Percentiles rank a stretch among this genome's conserved stretches.
These are phyloP conservation scores for Chelon labrosus DNA, from an alignment of 2,797 vertebrate species.

Conservation along the genomic window DNA sequence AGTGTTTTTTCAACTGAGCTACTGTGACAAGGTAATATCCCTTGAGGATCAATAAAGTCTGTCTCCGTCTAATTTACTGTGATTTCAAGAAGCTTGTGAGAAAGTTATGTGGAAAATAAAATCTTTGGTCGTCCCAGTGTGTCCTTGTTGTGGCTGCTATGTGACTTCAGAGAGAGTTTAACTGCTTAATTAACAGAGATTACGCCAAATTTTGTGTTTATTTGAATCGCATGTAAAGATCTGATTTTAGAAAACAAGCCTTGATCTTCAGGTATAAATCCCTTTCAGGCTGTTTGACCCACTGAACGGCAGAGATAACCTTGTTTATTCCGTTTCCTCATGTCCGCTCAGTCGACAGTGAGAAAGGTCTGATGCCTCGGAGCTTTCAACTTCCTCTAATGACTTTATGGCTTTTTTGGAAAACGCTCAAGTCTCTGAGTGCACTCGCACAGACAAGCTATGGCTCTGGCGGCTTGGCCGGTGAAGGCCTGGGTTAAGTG, in stretches of 20 bases:
- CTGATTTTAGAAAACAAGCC: not conserved
- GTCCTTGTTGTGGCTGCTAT: no score
- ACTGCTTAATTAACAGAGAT: no score
- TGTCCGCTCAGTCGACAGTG: slow-evolving; percentile 20
- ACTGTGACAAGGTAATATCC: no score
- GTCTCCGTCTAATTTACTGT: no score
- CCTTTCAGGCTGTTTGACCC: slow-evolving; percentile 27
- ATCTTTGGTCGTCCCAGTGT: no score
- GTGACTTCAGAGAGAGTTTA: no score
- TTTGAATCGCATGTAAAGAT: not conserved
- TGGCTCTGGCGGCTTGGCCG: slow-evolving; percentile 33
- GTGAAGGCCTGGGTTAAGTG: slow-evolving; percentile 44
- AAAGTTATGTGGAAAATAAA: no score
- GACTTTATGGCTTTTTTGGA: slow-evolving; percentile 54
- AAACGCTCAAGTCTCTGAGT: slow-evolving; percentile 51
- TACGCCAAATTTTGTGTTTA: no score
- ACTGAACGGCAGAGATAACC: slow-evolving; percentile 41
- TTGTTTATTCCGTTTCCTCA: slow-evolving; percentile 11
- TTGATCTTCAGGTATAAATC: slow-evolving; percentile 22
- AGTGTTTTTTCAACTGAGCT: no score
- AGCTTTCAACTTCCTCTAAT: slow-evolving; percentile 41
- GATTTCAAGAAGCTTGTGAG: no score
- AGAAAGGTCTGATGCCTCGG: slow-evolving; percentile 17
- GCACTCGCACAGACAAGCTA: slow-evolving; percentile 5
- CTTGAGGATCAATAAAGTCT: no score